phyloP scores from a whole-genome alignment of 2,888 invertebrate genomes.

The Rhamphomyia laevipes region DNA sequence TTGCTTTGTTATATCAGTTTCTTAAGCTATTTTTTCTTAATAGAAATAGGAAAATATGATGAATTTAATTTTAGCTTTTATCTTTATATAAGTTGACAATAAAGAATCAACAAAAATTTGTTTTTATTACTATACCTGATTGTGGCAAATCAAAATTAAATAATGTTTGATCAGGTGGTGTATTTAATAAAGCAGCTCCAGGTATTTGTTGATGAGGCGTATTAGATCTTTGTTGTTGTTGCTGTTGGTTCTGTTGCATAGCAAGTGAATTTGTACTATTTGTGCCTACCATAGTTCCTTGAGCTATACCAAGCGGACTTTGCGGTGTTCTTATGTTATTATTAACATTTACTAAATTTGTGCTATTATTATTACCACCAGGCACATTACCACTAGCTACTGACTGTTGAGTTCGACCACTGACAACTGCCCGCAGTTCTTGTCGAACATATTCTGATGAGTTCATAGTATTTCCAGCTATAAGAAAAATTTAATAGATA shows the following conservation, averaged over 20 bases:
- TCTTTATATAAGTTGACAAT: too few species aligned
- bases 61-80: too few species aligned
- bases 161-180: conserved; percentile 34
- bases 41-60: too few species aligned
- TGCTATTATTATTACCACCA: conserved; percentile 20
- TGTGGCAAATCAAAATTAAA: conserved; percentile 32
- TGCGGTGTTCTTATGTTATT: conserved; percentile 27
- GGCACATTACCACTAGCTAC: conserved; percentile 21
- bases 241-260: conserved; percentile 18
- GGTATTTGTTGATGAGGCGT: conserved; percentile 18
- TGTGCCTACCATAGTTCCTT: conserved; percentile 28
- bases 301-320: conserved; percentile 30
- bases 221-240: conserved; percentile 15
- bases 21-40: too few species aligned
- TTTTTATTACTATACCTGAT: conserved; percentile 27
- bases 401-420: conserved; percentile 56
- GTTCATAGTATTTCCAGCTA: conserved; percentile 47
- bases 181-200: conserved; percentile 30
- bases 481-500: conserved; percentile 23
- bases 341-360: conserved; percentile 9
- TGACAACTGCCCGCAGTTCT: conserved; percentile 79
- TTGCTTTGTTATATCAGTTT: too few species aligned
- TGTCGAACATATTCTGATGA: conserved; percentile 84
- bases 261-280: conserved; percentile 31
- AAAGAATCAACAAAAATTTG: conserved; percentile 6